A percentile compares a stretch with the other conserved stretches of the same genome.
Conservation (phyloP, 2,888 invertebrate genomes). For the Epinotia brunnichana region DNA sequence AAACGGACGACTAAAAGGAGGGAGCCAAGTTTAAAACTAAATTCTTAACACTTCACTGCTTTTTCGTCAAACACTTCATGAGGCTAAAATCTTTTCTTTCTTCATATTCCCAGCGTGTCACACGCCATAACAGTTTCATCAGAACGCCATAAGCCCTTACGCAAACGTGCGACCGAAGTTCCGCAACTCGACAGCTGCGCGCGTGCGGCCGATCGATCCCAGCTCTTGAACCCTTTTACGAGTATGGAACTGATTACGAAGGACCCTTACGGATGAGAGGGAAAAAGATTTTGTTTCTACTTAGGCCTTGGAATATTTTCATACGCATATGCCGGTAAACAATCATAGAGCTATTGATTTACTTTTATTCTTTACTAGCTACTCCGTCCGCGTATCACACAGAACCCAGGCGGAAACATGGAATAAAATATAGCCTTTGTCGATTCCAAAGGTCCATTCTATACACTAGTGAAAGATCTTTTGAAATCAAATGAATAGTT, state of each 20-base stretch:
- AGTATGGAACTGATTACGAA: constrained; percentile 28
- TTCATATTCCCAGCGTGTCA: not conserved
- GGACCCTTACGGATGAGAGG: constrained; percentile 3
- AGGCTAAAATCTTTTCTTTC: not conserved
- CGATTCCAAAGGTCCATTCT: too few relatives aligned
- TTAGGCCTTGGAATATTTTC: not conserved
- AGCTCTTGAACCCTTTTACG: constrained; percentile 27
- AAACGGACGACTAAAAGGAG: too few relatives aligned
- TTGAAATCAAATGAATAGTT: too few relatives aligned
- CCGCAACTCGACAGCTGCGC: constrained; percentile 3
- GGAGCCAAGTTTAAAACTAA: too few relatives aligned
- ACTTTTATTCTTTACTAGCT: too few relatives aligned
- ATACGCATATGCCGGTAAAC: too few relatives aligned
- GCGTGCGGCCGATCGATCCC: constrained; percentile 32
- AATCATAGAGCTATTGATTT: too few relatives aligned
- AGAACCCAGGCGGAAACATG: too few relatives aligned
- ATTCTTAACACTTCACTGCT: not conserved
- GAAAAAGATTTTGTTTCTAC: constrained; percentile 6
- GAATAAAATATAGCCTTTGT: too few relatives aligned
- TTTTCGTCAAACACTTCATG: not conserved
- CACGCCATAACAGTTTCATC: constrained; percentile 24
- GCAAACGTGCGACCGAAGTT: constrained; percentile 22
- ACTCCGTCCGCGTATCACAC: too few relatives aligned
- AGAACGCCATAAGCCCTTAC: constrained; percentile 30
- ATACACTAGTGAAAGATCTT: too few relatives aligned